phyloP scores from a whole-genome alignment of 1,140 invertebrate species.

The Drosophila gunungcola region DNA sequence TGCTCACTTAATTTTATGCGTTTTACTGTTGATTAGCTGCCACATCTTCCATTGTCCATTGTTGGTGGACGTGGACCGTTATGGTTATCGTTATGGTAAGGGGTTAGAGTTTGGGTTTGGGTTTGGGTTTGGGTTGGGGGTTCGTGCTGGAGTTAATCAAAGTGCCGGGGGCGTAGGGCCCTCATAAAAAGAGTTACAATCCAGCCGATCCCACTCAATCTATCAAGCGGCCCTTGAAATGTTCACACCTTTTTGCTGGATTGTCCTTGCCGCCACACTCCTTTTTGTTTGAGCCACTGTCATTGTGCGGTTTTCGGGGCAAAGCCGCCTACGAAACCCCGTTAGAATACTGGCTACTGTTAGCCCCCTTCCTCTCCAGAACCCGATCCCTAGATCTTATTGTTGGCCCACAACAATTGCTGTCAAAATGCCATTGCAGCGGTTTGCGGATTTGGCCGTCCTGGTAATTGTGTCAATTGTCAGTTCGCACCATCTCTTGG shows the following conservation, averaged over 20 bases:
- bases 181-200: slow-evolving; percentile 60
- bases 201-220: slow-evolving; percentile 28
- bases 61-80: slow-evolving; percentile 27
- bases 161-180: slow-evolving; percentile 14
- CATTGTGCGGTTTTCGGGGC: slow-evolving; percentile 28
- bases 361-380: background rate
- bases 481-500: slow-evolving; percentile 64
- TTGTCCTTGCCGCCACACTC: slow-evolving; percentile 4
- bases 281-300: slow-evolving; percentile 5
- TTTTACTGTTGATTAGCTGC: slow-evolving; percentile 79
- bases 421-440: slow-evolving; percentile 62
- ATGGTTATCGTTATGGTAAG: too few species aligned
- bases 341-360: slow-evolving; percentile 45
- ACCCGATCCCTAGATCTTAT: slow-evolving; percentile 17
- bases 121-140: too few species aligned
- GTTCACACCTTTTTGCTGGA: slow-evolving; percentile 64
- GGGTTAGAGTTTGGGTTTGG: too few species aligned
- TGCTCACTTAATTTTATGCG: slow-evolving; percentile 79
- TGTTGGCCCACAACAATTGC: slow-evolving; percentile 59
- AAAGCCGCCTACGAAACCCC: slow-evolving; percentile 76
- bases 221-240: slow-evolving; percentile 62
- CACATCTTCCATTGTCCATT: slow-evolving; percentile 50
- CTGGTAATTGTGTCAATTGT: slow-evolving; percentile 77
- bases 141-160: slow-evolving; percentile 58
- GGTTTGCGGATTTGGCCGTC: slow-evolving; percentile 26